Percentiles rank a stretch among this genome's conserved stretches.
Evolutionary conservation across 1,140 invertebrate species (phyloP).

Genomic region (Drosophila setifemur): DNA sequence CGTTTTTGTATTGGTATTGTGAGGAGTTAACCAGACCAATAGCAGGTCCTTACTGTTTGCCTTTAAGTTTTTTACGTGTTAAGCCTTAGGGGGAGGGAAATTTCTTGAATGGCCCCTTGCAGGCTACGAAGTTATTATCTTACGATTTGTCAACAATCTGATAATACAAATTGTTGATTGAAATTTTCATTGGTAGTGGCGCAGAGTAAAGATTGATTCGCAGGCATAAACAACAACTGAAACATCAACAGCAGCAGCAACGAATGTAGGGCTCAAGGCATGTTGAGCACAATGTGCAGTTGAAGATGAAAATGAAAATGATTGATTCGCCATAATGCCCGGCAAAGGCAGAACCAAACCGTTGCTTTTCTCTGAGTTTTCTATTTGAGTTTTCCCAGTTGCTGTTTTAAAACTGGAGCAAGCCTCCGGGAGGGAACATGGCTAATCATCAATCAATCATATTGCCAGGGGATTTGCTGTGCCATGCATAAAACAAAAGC

Average conservation of each 20-base stretch:
- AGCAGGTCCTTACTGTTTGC: too few relatives aligned
- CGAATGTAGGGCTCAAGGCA: conserved; percentile 2
- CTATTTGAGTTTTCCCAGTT: conserved; percentile 51
- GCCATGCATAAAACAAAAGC: conserved; percentile 50
- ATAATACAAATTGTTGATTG: conserved; percentile 57
- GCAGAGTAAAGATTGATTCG: conserved; percentile 60
- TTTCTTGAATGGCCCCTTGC: too few relatives aligned
- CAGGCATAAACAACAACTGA: neutral
- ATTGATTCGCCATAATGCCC: conserved; percentile 69
- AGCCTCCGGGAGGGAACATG: neutral
- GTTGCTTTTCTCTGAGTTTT: conserved; percentile 7
- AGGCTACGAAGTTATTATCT: conserved; percentile 39
- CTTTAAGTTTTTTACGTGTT: too few relatives aligned
- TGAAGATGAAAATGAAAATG: conserved; percentile 67
- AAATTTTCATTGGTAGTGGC: conserved; percentile 18
- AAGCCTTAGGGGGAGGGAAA: too few relatives aligned
- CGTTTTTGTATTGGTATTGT: too few relatives aligned
- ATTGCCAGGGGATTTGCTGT: conserved; percentile 35
- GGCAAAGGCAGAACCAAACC: conserved; percentile 1
- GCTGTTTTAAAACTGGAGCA: conserved; percentile 51
- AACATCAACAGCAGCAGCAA: too few relatives aligned
- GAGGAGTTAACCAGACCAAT: too few relatives aligned
- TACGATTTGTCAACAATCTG: conserved; percentile 63
- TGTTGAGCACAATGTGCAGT: conserved; percentile 50
- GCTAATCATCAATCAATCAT: conserved; percentile 75